Conservation (phyloP, 1,140 invertebrate genomes). For the Diplogasteroides magnus region DNA sequence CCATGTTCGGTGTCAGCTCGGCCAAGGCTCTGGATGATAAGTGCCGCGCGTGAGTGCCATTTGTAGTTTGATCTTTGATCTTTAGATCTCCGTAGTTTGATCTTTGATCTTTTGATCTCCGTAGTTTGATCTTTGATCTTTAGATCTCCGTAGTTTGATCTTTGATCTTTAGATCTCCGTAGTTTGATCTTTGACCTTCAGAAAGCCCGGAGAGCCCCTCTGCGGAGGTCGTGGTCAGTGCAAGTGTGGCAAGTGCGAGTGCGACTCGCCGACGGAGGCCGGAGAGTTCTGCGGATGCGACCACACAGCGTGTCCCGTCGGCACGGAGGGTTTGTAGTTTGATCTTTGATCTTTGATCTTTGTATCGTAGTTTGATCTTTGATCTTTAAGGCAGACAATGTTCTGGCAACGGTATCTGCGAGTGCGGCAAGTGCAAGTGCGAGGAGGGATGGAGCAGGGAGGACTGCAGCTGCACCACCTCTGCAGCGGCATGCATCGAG, state of each 20-base stretch:
- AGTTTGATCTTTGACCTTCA: constrained; percentile 6
- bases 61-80: neutral
- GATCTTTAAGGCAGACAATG: constrained; percentile 29
- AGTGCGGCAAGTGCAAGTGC: constrained; percentile 36
- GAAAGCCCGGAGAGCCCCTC: constrained; percentile 11
- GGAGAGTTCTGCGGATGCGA: constrained; percentile 54
- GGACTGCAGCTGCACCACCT: constrained; percentile 44
- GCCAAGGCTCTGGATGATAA: constrained; percentile 41
- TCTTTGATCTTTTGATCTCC: neutral
- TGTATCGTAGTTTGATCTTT: neutral
- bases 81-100: neutral
- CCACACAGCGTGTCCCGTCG: constrained; percentile 39
- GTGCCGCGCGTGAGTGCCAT: constrained; percentile 42
- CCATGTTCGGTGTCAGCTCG: constrained; percentile 41
- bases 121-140: constrained; percentile 3
- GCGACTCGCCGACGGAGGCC: constrained; percentile 21
- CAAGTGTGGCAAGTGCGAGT: constrained; percentile 37
- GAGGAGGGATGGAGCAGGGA: constrained; percentile 37
- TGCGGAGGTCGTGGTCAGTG: constrained; percentile 32
- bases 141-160: neutral
- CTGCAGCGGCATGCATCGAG: constrained; percentile 41
- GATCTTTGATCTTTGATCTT: neutral
- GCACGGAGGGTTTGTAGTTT: constrained; percentile 25
- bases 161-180: constrained; percentile 11
- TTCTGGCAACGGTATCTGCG: constrained; percentile 39